phyloP scores from a whole-genome alignment of 30 jellyfish, hydroid and myxozoan genomes.

The Catostylus mosaicus region DNA sequence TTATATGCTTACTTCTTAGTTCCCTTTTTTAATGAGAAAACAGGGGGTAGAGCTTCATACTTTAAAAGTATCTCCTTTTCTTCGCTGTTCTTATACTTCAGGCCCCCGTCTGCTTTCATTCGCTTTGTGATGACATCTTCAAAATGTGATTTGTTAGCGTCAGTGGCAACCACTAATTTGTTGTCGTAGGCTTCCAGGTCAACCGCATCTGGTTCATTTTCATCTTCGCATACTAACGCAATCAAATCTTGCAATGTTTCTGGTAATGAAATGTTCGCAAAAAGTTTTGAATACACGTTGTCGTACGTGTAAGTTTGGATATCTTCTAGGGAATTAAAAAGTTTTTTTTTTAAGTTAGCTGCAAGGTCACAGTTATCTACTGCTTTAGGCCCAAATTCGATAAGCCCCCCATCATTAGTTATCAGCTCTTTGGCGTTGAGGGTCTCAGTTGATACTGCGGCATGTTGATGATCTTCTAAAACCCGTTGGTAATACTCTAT shows the following conservation, averaged over 20 bases:
- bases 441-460: too few species aligned
- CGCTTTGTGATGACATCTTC: conserved; percentile 32
- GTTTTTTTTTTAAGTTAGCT: background rate
- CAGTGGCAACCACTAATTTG: background rate
- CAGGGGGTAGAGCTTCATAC: conserved; percentile 49
- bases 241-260: background rate
- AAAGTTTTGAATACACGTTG: conserved; percentile 9
- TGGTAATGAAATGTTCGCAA: conserved; percentile 11
- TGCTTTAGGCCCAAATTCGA: too few species aligned
- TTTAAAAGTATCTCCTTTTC: conserved; percentile 16
- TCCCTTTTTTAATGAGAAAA: background rate
- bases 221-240: conserved; percentile 3
- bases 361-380: background rate
- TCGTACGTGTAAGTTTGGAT: background rate
- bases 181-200: conserved; percentile 10
- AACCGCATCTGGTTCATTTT: background rate
- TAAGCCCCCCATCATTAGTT: too few species aligned
- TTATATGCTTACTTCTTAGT: background rate
- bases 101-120: conserved; percentile 52
- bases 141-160: conserved; percentile 13
- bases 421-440: too few species aligned
- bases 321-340: conserved; percentile 2
- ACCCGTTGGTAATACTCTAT: too few species aligned
- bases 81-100: conserved; percentile 8
- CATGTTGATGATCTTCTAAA: too few species aligned